These are phyloP conservation scores for Dilophus febrilis DNA, from an alignment of 2,888 invertebrate species.

Conservation along the genomic window DNA sequence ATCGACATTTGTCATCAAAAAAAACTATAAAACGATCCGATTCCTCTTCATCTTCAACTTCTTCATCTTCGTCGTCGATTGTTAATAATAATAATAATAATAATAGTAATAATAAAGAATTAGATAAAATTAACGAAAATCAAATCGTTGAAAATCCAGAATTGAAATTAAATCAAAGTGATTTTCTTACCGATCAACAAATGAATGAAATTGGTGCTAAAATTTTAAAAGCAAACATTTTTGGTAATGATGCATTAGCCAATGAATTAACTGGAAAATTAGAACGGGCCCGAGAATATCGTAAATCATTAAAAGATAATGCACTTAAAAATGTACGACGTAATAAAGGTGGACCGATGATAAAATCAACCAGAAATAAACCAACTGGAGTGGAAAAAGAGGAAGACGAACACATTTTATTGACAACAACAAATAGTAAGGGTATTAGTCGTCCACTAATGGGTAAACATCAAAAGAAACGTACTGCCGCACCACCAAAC, in stretches of 20 bases:
- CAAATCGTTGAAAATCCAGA: not conserved
- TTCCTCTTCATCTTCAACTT: not conserved
- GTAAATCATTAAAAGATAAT: slow-evolving; percentile 15
- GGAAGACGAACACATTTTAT: slow-evolving; percentile 40
- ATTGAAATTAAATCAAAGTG: slow-evolving; percentile 12
- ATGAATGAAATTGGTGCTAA: slow-evolving; percentile 83
- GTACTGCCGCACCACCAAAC: no score
- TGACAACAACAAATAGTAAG: slow-evolving; percentile 47
- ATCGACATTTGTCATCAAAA: not conserved
- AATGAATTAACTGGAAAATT: slow-evolving; percentile 55
- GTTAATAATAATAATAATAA: no score
- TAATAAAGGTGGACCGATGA: no score
- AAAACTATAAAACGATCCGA: not conserved
- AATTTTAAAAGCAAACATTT: slow-evolving; percentile 84
- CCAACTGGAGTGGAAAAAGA: slow-evolving; percentile 18
- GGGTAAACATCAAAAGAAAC: slow-evolving; percentile 31
- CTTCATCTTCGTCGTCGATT: not conserved
- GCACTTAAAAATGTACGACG: slow-evolving; percentile 20
- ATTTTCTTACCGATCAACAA: slow-evolving; percentile 55
- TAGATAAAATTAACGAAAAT: slow-evolving; percentile 4
- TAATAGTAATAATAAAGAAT: not conserved
- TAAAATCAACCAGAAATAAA: slow-evolving; percentile 9
- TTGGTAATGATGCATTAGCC: slow-evolving; percentile 60
- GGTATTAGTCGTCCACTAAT: slow-evolving; percentile 52
- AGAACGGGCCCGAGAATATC: slow-evolving; percentile 44